phyloP scores from a whole-genome alignment of 2,113 vertebrate species.

The Colaptes auratus region DNA sequence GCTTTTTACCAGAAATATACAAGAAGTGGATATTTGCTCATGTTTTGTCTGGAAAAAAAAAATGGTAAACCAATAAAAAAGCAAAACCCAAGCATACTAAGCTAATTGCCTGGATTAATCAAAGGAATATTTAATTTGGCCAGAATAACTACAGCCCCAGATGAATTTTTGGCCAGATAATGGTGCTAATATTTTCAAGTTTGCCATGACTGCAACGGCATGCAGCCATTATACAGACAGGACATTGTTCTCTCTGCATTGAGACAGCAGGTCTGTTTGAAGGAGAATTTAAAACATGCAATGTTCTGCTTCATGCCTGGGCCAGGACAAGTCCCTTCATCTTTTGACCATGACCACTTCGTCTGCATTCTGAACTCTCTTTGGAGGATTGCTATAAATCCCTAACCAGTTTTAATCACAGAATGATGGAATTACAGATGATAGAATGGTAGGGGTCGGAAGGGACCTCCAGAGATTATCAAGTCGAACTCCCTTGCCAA shows the following conservation, averaged over 20 bases:
- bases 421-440: too few species aligned
- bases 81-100: neutral
- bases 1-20: neutral
- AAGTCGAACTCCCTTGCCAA: too few species aligned
- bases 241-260: fast-evolving
- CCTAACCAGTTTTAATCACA: neutral
- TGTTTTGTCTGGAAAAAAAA: neutral
- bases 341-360: neutral
- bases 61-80: neutral
- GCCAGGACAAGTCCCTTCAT: neutral
- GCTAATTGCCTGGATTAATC: neutral
- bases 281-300: neutral
- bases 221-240: neutral
- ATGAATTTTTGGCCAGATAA: neutral
- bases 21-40: neutral
- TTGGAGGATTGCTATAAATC: neutral
- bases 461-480: too few species aligned
- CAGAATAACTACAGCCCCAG: neutral
- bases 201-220: neutral
- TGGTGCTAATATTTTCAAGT: neutral
- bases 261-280: neutral
- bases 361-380: neutral
- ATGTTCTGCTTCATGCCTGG: neutral
- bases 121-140: neutral
- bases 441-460: too few species aligned